Evolutionary conservation across 1,140 invertebrate genomes (phyloP), one percentile per base, ranked within the genome.

Genomic region (Papilio glaucus): DNA sequence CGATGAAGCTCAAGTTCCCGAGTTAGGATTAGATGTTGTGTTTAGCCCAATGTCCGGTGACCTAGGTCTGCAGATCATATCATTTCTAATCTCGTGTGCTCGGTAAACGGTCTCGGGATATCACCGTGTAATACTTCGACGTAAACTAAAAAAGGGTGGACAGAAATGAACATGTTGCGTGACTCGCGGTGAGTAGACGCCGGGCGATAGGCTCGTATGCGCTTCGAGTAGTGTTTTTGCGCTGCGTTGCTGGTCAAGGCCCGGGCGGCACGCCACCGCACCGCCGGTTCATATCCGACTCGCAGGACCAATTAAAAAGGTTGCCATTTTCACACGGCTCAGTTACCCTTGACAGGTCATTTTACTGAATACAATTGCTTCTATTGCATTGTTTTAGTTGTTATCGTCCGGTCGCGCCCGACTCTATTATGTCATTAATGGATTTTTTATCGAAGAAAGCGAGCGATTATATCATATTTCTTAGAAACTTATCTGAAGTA

Each of bases 211-310:
- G 49, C 49, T 26, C 21, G 49, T 57, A 57, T 57, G 49, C 49
- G 49, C 49, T 57, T 24, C 6, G 29, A 33, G 49, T 21, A 57
- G 49, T 57, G 21, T 57, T 57, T 57, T 18, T 10, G 29, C 45
- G 45, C 10, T 29, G 71, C 45, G 45, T 13, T 29, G 71, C 73
- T 67, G 77, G 77, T 74, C 77, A 78, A 78, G 77, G 77, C 72
- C 42, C 60, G 42, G 62, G 45, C 39, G 29, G 33, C 33, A 68
- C 69, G 61, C 74, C 71, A 71, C 24, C 49, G 63, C 72, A 21
- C 63, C 39, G 63, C 39, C 67, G 24, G 41, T 69, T 33, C 45
- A 49, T 49, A 49, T 53, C 67, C 67, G 67, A 49, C 15, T 33
- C 42, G 26, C 37, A 69, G 67, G 42, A 53, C 67, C 45, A 53